Evolutionary conservation across 2,888 invertebrate species (phyloP), one percentile per base, ranked within the genome.

Genomic region (Caenorhabditis imperialis): DNA sequence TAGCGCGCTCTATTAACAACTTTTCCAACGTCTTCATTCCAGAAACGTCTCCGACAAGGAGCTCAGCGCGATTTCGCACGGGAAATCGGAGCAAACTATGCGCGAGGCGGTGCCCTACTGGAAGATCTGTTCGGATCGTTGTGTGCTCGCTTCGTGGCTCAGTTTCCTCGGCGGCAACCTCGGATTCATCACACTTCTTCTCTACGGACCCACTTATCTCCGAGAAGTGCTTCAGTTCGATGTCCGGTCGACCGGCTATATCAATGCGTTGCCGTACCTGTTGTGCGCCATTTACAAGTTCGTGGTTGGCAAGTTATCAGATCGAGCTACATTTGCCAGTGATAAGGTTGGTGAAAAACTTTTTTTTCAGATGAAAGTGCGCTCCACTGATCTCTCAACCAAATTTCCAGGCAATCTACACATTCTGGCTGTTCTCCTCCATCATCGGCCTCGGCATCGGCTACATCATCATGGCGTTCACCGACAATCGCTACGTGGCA

Each of bases 141-240:
- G 58, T 18, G 69, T 75, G 2, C 14, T 75, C 10, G 44, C 63
- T 0, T 53, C 69, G 0, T 75, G 75, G 70, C 3, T 71, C 27
- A 67, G 67, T 30, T 67, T 57, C 22, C 42, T 75, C 3, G 82
- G 82, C 4, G 82, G 82, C 16, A 78, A 77, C 16, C 47, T 82
- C 14, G 82, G 80, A 10, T 82, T 82, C 45, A 77, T 77, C 53
- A 57, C 75, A 8, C 58, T 82, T 16, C 50, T 79, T 0, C 60
- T 79, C 8, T 82, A 80, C 54, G 82, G 82, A 48, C 82, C 82
- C 5, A 72, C 77, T 33, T 82, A 80, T 54, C 65, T 81, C 47
- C 77, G 78, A 23, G 63, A 65, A 47, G 75, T 75, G 23, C 45
- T 78, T 1, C 44, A 67, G 1, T 63, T 76, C 20, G 79, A 79